Base-by-base conservation (phyloP, 2,113 vertebrate species). In the Anarhynchus alexandrinus region DNA sequence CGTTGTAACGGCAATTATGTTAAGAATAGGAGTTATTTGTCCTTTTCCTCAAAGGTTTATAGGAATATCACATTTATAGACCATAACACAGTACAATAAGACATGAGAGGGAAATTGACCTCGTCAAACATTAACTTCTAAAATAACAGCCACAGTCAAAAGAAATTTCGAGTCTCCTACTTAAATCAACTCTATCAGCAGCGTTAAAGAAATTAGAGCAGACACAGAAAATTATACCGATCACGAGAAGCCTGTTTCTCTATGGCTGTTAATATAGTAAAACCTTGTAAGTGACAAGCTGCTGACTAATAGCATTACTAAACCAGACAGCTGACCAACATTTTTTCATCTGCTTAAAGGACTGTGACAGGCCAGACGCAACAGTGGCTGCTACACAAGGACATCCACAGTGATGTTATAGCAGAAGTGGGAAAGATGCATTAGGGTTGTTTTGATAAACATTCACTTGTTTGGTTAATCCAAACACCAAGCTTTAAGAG, bases 301-400 rank as follows among this genome's bases (percentile, higher is more conserved):
- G 87, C 73, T 92, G 69, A 81, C 84, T 91, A 97, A 94, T 12
- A 83, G 82, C 87, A 92, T 97, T 91, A 96, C 93, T 82, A 70
- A 79, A 72, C 66, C 51, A 79, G 91, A 95, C 96, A 96, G 87
- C 70, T 84, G 93, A 93, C 74, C 74, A 78, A 77, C 58, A 57
- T 69, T 82, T 94, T 93, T 93, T 93, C 78, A 84, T 94, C 77
- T 92, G 70, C 55, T 85, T 93, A 94, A 78, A 78, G 47, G 76
- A 70, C 47, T 94, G 74, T 5, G 51, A 96, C 91, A 94, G 67
- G 36, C 27, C 52, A 79, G 77, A 6, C 70, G 34, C 29, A 90
- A 55, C 5, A 90, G 36, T 7, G 49, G 42, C 67, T 43, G 69
- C 88, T 67, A 38, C 86, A 77, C 51, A 90, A 80, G 34, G 78